These are phyloP conservation scores for Diphyllodes magnificus DNA, from an alignment of 2,113 vertebrate species.

Conservation along the genomic window DNA sequence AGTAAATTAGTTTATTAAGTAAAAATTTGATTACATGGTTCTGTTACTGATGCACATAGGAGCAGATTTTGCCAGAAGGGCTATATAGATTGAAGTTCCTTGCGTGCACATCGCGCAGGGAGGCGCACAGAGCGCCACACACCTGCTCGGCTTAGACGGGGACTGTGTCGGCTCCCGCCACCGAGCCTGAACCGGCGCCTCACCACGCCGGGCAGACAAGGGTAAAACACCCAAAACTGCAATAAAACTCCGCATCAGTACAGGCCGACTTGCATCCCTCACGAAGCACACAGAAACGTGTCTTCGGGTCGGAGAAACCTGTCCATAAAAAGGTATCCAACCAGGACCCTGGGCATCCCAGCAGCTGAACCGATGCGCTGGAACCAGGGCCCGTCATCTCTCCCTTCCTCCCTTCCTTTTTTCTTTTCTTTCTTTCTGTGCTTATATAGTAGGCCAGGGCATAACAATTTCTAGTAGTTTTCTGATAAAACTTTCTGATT, in stretches of 20 bases:
- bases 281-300: background rate
- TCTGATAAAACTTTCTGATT: background rate
- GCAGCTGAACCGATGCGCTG: background rate
- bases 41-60: background rate
- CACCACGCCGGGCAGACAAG: background rate
- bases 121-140: background rate
- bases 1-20: background rate
- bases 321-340: rapidly evolving
- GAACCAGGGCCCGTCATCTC: too few relatives aligned
- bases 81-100: background rate
- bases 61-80: background rate
- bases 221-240: background rate
- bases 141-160: background rate
- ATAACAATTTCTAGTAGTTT: background rate
- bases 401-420: too few relatives aligned
- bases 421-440: background rate
- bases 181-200: background rate
- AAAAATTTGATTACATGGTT: background rate
- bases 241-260: background rate
- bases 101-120: rapidly evolving
- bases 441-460: too few relatives aligned
- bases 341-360: background rate
- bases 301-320: too few relatives aligned
- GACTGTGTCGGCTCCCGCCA: rapidly evolving
- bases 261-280: background rate